Conservation (phyloP, 2,113 vertebrate genomes). For the Azemiops feae region DNA sequence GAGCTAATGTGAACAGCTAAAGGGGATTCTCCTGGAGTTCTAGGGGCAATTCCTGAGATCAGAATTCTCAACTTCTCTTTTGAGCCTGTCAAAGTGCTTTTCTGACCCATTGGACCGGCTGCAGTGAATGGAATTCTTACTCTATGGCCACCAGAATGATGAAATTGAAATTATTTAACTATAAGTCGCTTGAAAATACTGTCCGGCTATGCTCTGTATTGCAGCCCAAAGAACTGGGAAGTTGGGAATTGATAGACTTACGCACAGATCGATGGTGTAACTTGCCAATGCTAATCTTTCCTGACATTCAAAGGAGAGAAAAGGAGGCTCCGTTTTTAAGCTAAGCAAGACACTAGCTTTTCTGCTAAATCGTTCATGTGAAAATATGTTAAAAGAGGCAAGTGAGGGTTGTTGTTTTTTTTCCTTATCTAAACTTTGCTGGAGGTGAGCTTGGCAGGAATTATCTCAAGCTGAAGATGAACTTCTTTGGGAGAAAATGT, state of each 20-base stretch:
- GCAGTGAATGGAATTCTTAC: slow-evolving; percentile 6
- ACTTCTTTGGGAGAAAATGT: background rate
- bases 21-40: slow-evolving; percentile 17
- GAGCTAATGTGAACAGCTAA: slow-evolving; percentile 1
- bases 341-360: background rate
- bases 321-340: background rate
- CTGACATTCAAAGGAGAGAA: background rate
- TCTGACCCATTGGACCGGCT: background rate
- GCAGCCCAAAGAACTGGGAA: slow-evolving; percentile 39
- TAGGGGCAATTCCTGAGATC: slow-evolving; percentile 15
- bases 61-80: background rate
- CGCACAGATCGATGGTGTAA: slow-evolving; percentile 8
- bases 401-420: background rate
- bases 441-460: background rate
- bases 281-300: background rate
- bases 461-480: background rate
- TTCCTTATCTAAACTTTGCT: background rate
- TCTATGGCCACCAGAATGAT: background rate
- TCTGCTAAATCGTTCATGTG: background rate
- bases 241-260: slow-evolving; percentile 8
- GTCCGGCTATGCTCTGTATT: slow-evolving; percentile 40
- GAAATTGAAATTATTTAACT: slow-evolving; percentile 56
- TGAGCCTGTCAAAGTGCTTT: background rate
- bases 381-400: background rate
- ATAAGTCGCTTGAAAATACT: slow-evolving; percentile 49